Evolutionary conservation across 2,797 vertebrate species (phyloP), one percentile per base, ranked within the genome.

Genomic region (Eospalax fontanierii): DNA sequence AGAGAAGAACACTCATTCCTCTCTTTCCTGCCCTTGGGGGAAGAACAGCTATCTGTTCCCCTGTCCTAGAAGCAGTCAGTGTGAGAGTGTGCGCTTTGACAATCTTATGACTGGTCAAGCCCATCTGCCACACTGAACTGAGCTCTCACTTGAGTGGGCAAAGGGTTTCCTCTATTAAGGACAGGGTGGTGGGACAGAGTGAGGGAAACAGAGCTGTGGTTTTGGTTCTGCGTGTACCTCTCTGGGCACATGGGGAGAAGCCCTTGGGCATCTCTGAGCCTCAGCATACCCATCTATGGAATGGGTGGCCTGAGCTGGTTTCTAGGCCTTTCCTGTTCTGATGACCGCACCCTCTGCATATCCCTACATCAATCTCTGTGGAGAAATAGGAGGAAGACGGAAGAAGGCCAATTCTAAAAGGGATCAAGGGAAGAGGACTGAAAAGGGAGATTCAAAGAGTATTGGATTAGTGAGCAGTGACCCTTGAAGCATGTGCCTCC

Each of bases 131-230:
- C 35, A 26, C 16, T 26, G 33, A 12, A 28, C 15, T 38, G 4
- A 0, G 30, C 86, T 87, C 57, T 82, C 38, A 40, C 0, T 0
- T 57, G 38, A 33, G 14, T 11, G 26, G 8, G 8, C 0, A 4
- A 33, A 43, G 63, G 71, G 22, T 57, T 92, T 63, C 83, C 50
- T 70, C 28, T 30, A 18, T 54, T 1, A 2, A 59, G 61, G 38
- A 14, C 15, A 50, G 54, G 22, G 54, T 28, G 8, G 54, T 81
- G 76, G 30, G 61, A 46, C 24, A 50, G 33, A 22, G 30, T n/a
- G 28, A 30, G 82, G 40, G 38, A 78, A 15, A 28, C 46, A 0
- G 0, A 6, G 28, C 38, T 19, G 50, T 54, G 70, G 16, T 9
- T 15, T 66, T 2, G 50, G 54, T 57, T 74, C 33, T 81, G 26